Base-by-base conservation (phyloP, 2,888 invertebrate species). In the Ichneumon xanthorius region DNA sequence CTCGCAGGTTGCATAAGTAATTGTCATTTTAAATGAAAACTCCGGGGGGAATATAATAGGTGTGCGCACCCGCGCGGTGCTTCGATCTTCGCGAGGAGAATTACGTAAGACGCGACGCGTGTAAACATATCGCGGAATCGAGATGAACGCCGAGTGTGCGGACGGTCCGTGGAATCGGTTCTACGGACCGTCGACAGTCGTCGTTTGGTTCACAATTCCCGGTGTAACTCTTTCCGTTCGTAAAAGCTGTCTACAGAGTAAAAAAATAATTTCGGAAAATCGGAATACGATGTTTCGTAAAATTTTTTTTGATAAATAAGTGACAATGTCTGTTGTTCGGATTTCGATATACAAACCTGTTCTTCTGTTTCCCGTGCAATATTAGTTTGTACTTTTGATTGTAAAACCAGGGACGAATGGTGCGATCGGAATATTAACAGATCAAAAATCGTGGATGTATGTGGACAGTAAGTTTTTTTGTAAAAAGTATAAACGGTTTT, bases 21-120 rank as follows among this genome's bases (percentile, higher is more conserved):
- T 92, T 92, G 92, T 92, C 90, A 91, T 92, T 92, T 90, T 88
- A 90, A 90, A 90, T 86, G 89, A 89, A 90, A 90, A 63, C 89
- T 88, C 87, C 65, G 75, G 76, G 50, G 72, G 55, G 45, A 5
- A 48, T 73, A 87, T 87, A 87, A 87, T 85, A 87, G 87, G 70
- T 84, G 80, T 58, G 82, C 80, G 78, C 84, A 37, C 37, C 48
- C 45, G 45, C 40, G 53, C 70, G 22, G 75, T 14, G 61, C 65
- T 53, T 33, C 65, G 63, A 68, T 26, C 71, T 48, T 14, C 48
- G 53, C 71, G 45, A 22, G 11, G 45, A 58, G 77, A 65, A 86
- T 88, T 88, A 87, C 78, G 76, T 87, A 88, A 88, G 77, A 80
- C 14, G 40, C 50, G 76, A 78, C 71, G 67, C 67, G 67, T 76